Percentiles rank a stretch among this genome's conserved stretches.
phyloP scores from a whole-genome alignment of 2,888 invertebrate species.

The Dione vanillae region DNA sequence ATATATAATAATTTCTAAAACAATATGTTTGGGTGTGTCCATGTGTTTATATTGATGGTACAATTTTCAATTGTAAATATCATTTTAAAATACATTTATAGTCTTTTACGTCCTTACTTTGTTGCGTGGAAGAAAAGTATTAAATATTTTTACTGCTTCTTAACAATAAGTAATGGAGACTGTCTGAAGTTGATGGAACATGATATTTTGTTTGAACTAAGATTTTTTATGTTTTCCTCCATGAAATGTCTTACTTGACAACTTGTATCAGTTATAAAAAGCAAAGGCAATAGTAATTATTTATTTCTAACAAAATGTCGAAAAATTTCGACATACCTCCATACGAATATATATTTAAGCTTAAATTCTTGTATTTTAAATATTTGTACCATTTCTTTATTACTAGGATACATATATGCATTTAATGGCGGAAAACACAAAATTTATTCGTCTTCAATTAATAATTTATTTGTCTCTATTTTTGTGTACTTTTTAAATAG shows the following conservation, averaged over 20 bases:
- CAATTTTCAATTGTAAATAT: slow-evolving; percentile 4
- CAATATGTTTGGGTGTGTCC: background rate
- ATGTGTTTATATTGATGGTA: slow-evolving; percentile 5
- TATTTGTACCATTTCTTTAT: too few relatives aligned
- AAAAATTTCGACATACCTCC: too few relatives aligned
- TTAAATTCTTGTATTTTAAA: too few relatives aligned
- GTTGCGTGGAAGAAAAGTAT: background rate
- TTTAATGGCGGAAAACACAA: background rate
- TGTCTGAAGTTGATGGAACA: background rate
- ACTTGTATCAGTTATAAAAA: background rate
- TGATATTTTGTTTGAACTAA: background rate
- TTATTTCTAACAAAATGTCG: background rate
- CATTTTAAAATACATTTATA: background rate
- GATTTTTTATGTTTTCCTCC: background rate
- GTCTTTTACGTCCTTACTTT: background rate
- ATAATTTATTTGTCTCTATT: background rate
- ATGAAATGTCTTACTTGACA: background rate
- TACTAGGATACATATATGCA: too few relatives aligned
- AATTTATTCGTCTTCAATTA: background rate
- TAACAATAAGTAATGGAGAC: background rate
- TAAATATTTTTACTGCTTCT: background rate
- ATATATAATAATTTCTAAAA: slow-evolving; percentile 4
- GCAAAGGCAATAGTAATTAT: background rate
- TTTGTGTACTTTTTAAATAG: background rate
- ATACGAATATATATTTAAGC: too few relatives aligned